phyloP scores from a whole-genome alignment of 2,888 invertebrate species.

The Mongoloraphidia duomilia region DNA sequence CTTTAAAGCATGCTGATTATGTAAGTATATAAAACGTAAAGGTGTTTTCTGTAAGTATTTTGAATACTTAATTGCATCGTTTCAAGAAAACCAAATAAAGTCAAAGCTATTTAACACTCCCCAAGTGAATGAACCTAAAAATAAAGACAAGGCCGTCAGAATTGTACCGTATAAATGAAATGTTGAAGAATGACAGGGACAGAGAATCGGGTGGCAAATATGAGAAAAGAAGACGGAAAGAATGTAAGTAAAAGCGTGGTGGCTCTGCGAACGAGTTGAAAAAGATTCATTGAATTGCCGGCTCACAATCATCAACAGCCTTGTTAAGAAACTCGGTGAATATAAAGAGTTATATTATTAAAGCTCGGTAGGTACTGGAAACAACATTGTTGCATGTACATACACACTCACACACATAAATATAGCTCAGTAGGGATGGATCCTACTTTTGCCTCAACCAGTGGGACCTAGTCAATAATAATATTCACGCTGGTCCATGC shows the following conservation, averaged over 20 bases:
- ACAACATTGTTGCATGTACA: too few species aligned
- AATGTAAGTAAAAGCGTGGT: neutral
- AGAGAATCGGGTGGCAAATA: too few species aligned
- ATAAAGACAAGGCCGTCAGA: too few species aligned
- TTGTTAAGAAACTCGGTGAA: conserved; percentile 32
- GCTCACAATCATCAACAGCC: conserved; percentile 7
- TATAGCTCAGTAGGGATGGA: too few species aligned
- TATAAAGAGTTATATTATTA: conserved; percentile 35
- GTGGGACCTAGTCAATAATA: too few species aligned
- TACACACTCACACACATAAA: too few species aligned
- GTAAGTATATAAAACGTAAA: neutral
- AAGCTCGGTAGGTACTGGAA: conserved; percentile 11
- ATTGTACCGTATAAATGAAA: too few species aligned
- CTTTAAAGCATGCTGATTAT: too few species aligned
- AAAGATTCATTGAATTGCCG: conserved; percentile 1
- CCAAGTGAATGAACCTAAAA: neutral
- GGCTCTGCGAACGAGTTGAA: neutral
- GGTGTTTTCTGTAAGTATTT: neutral
- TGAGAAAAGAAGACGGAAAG: too few species aligned
- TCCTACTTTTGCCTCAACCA: too few species aligned
- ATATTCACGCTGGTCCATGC: too few species aligned
- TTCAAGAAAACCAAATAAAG: neutral
- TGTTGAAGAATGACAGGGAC: too few species aligned
- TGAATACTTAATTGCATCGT: neutral
- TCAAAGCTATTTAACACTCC: conserved; percentile 1